phyloP scores from a whole-genome alignment of 2,888 invertebrate species.

The Agrochola litura region DNA sequence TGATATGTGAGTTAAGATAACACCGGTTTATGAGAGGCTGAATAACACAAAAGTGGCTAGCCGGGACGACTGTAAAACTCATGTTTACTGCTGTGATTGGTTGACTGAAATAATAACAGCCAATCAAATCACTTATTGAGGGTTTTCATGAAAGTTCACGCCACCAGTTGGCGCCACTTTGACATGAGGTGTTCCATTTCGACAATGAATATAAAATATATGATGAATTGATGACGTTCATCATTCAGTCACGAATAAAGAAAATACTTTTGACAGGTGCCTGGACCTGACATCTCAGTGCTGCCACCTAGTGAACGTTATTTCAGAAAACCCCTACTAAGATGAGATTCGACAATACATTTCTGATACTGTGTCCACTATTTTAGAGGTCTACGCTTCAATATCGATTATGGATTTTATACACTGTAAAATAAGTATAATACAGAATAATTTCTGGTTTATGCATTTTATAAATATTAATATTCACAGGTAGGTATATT shows the following conservation, averaged over 20 bases:
- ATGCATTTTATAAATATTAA: slow-evolving; percentile 6
- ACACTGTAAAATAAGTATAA: slow-evolving; percentile 16
- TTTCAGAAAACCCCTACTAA: too few species aligned
- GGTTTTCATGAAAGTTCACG: too few species aligned
- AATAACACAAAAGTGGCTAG: not conserved
- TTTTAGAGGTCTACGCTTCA: slow-evolving; percentile 5
- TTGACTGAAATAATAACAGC: not conserved
- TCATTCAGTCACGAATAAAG: too few species aligned
- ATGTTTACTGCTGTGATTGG: not conserved
- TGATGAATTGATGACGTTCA: too few species aligned
- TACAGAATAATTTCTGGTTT: not conserved
- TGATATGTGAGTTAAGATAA: not conserved
- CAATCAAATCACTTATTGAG: not conserved
- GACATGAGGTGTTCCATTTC: too few species aligned
- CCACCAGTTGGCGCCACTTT: too few species aligned
- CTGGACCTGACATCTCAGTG: too few species aligned
- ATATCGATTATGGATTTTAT: not conserved
- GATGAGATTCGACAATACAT: not conserved
- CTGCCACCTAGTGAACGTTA: too few species aligned
- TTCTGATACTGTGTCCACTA: not conserved
- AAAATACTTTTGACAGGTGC: too few species aligned
- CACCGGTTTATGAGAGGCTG: not conserved
- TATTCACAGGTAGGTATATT: not conserved
- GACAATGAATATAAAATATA: too few species aligned
- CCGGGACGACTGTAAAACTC: not conserved